Evolutionary conservation across 2,113 vertebrate genomes (phyloP).

Genomic region (Grantiella picta): DNA sequence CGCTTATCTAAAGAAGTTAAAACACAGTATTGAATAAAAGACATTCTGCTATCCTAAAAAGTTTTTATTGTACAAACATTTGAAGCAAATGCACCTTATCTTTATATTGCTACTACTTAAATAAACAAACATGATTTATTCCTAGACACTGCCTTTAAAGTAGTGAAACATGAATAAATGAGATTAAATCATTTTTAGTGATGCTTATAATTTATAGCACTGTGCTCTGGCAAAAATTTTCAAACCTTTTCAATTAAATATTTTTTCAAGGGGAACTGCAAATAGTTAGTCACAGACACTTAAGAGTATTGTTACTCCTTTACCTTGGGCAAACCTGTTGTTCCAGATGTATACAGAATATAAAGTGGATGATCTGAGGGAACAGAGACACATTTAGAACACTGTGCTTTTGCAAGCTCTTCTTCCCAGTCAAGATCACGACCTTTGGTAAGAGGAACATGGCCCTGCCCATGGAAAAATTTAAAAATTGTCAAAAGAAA

Average conservation of each 20-base stretch:
- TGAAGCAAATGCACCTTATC: not conserved
- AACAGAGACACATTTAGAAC: conserved; percentile 83
- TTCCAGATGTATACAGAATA: conserved; percentile 95
- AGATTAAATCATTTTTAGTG: not conserved
- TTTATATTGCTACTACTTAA: not conserved
- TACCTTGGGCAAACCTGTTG: conserved; percentile 94
- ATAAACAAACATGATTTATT: not conserved
- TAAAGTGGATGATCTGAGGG: conserved; percentile 90
- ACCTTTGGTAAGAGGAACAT: conserved; percentile 69
- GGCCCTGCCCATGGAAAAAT: conserved; percentile 71
- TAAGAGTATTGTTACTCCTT: not conserved
- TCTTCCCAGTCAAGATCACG: conserved; percentile 90
- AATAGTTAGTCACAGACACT: not conserved
- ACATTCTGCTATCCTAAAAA: not conserved
- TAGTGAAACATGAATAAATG: not conserved
- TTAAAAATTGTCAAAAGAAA: not conserved
- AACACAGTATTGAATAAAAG: not conserved
- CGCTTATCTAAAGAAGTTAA: not conserved
- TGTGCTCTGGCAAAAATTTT: not conserved
- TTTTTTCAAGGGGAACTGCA: not conserved
- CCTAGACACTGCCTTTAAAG: not conserved
- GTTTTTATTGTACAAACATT: not conserved
- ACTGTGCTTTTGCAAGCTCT: conserved; percentile 81
- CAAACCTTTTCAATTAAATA: not conserved
- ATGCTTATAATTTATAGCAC: not conserved